Percentiles rank a stretch among this genome's conserved stretches.
Conservation (phyloP, 2,888 invertebrate genomes). For the Patella ulyssiponensis region DNA sequence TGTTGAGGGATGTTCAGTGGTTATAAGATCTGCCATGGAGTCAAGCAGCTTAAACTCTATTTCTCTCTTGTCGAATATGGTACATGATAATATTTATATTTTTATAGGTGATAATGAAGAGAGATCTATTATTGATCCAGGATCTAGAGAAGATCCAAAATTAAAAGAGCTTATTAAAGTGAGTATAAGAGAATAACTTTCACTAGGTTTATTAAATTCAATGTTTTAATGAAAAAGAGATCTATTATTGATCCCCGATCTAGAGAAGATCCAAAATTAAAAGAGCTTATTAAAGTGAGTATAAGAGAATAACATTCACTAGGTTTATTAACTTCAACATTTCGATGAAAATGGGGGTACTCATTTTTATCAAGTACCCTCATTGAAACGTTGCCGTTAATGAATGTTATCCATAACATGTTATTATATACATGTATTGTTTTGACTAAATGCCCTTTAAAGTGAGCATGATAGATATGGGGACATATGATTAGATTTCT, state of each 20-base stretch:
- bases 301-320: neutral
- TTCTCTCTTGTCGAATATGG: too few species aligned
- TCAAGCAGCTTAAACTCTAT: too few species aligned
- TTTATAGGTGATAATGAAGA: slow-evolving; percentile 94
- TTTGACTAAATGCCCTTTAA: too few species aligned
- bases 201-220: neutral
- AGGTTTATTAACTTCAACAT: neutral
- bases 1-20: too few species aligned
- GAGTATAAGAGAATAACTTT: neutral
- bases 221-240: slow-evolving; percentile 79
- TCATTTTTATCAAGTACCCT: neutral
- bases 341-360: neutral
- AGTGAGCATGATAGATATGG: too few species aligned
- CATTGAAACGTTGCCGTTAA: neutral
- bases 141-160: slow-evolving; percentile 88
- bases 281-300: slow-evolving; percentile 81
- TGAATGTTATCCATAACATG: too few species aligned
- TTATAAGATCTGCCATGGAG: too few species aligned
- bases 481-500: too few species aligned
- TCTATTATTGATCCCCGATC: slow-evolving; percentile 94
- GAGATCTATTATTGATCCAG: slow-evolving; percentile 93
- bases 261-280: slow-evolving; percentile 87
- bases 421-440: too few species aligned
- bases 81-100: neutral
- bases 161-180: slow-evolving; percentile 84